Base-by-base conservation (phyloP, 1,140 invertebrate species). In the Episyrphus balteatus region DNA sequence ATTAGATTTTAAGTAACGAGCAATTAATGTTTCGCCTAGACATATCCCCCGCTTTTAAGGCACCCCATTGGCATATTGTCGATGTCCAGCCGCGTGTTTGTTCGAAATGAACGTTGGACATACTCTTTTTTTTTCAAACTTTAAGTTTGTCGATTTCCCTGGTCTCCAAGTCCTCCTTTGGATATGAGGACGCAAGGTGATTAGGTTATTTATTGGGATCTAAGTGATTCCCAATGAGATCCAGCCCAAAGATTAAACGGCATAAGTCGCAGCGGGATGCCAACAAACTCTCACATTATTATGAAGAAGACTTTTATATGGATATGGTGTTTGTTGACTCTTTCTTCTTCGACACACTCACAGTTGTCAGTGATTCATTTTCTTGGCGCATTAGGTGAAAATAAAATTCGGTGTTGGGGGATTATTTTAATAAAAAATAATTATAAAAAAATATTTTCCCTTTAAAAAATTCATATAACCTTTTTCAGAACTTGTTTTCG, bases 1-100 rank as follows among this genome's bases (percentile, higher is more conserved):
- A 66, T 66, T 66, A 65, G 62, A 66, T 65, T 65, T 65, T 65
- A 66, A 65, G 60, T 61, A 66, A 66, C 55, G 57, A 63, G 60
- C 65, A 66, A 66, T 66, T 65, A 66, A 66, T 66, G 62, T 54
- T n/a, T 54, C 48, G 52, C 59, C 47, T 42, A 44, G 43, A 46
- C 48, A 42, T 32, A 46, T 50, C 46, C 32, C 39, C 14, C 37
- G 48, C 32, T 17, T 19, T 15, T 6, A 34, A 13, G 32, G 9
- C 17, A 18, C 11, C n/a, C 10, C 14, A 15, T 13, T 45, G 14
- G n/a, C 44, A 26, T n/a, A n/a, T 26, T 26, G 21, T 26, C 21
- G 21, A 26, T 26, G 21, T 26, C 21, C 21, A 26, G 21, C 21
- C 21, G 21, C 8, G 21, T 26, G 8, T 3, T 26, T 8, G 3